A percentile compares a stretch with the other conserved stretches of the same genome.
Conservation (phyloP, 2,888 invertebrate genomes). For the Pimpla rufipes region DNA sequence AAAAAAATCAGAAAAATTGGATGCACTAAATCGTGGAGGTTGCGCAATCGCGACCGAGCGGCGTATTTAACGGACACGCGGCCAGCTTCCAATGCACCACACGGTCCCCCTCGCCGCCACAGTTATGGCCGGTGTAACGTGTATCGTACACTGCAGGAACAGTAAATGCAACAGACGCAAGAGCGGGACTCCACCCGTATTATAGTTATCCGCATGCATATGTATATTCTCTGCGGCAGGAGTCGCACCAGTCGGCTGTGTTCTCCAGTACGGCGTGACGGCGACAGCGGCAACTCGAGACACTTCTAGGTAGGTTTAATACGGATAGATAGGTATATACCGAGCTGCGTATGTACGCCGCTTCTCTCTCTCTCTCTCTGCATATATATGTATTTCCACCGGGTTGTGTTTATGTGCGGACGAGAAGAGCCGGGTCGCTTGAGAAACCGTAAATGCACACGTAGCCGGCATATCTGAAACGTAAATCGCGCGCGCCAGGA, state of each 20-base stretch:
- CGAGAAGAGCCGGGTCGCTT: conserved; percentile 46
- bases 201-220: conserved; percentile 52
- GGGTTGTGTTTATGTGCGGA: not conserved
- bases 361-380: not conserved
- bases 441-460: conserved; percentile 51
- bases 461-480: conserved; percentile 44
- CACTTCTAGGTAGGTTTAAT: conserved; percentile 48
- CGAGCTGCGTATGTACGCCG: conserved; percentile 12
- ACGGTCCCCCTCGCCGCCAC: conserved; percentile 8
- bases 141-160: conserved; percentile 34
- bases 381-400: conserved; percentile 4
- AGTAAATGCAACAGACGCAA: conserved; percentile 35
- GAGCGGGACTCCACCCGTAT: conserved; percentile 55
- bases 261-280: conserved; percentile 53
- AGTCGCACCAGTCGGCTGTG: conserved; percentile 33
- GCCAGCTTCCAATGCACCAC: conserved; percentile 49
- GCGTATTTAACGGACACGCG: conserved; percentile 63
- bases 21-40: conserved; percentile 70
- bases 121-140: not conserved
- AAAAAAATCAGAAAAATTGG: conserved; percentile 64
- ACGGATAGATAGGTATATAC: too few relatives aligned
- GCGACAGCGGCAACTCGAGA: conserved; percentile 50
- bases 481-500: conserved; percentile 39
- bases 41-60: conserved; percentile 66
- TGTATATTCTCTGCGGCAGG: conserved; percentile 9